Percentiles rank a stretch among this genome's conserved stretches.
Evolutionary conservation across 2,797 vertebrate species (phyloP).

Genomic region (Petrocephalus sullivani): DNA sequence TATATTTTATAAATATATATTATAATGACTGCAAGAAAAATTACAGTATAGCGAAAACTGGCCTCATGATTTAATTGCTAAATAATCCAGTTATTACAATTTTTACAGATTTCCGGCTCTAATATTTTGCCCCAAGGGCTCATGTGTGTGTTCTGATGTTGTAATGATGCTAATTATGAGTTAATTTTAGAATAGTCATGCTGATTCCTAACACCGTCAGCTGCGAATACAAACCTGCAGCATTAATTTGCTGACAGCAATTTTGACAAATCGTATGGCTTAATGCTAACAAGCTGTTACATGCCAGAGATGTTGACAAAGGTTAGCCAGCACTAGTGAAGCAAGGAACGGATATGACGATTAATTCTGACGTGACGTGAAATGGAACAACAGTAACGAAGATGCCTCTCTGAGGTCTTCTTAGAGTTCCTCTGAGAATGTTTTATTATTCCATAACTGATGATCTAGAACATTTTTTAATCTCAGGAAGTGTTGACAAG

Average conservation of each 20-base stretch:
- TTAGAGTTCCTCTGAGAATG: not conserved
- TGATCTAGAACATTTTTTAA: not conserved
- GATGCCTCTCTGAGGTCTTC: not conserved
- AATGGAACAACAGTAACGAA: not conserved
- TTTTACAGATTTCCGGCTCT: not conserved
- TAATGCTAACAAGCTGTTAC: slow-evolving; percentile 1
- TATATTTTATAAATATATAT: not conserved
- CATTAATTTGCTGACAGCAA: not conserved
- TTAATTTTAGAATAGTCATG: not conserved
- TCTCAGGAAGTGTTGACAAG: not conserved
- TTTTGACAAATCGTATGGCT: not conserved
- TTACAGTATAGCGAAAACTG: not conserved
- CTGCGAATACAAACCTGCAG: not conserved
- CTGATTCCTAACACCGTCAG: not conserved
- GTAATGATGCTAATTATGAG: not conserved
- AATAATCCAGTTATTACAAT: not conserved
- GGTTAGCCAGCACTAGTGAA: not conserved
- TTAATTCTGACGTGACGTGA: not conserved
- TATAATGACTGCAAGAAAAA: not conserved
- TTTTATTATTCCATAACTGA: not conserved
- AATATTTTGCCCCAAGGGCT: not conserved
- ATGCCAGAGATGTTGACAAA: not conserved
- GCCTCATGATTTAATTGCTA: not conserved
- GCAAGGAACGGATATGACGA: not conserved
- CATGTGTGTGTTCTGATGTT: not conserved